Percentiles rank a stretch among this genome's conserved stretches.
Conservation (phyloP, 1,140 invertebrate species). For the Drosophila bocki region DNA sequence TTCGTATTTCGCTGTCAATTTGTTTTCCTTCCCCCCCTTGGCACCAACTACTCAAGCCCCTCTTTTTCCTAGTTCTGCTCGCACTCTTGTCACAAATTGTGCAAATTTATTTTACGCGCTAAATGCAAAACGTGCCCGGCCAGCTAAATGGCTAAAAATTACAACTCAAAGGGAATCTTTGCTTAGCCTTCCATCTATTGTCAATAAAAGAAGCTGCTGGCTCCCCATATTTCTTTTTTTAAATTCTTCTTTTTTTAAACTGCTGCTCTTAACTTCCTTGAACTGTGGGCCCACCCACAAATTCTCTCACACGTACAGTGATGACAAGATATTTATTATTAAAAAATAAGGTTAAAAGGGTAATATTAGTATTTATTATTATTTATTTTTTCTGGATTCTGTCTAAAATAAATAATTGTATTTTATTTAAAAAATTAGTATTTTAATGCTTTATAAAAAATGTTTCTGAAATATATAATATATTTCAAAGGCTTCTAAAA, state of each 20-base stretch:
- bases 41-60: neutral
- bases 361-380: neutral
- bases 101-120: slow-evolving; percentile 81
- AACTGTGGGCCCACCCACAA: slow-evolving; percentile 66
- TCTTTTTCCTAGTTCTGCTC: slow-evolving; percentile 20
- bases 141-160: slow-evolving; percentile 80
- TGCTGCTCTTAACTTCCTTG: slow-evolving; percentile 42
- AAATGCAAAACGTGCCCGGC: slow-evolving; percentile 81
- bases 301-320: slow-evolving; percentile 41
- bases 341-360: neutral
- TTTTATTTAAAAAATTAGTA: too few species aligned
- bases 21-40: slow-evolving; percentile 39
- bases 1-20: slow-evolving; percentile 62
- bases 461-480: too few species aligned
- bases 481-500: too few species aligned
- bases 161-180: slow-evolving; percentile 56
- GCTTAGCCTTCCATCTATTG: slow-evolving; percentile 58
- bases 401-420: too few species aligned
- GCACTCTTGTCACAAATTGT: slow-evolving; percentile 81
- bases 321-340: neutral
- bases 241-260: slow-evolving; percentile 37
- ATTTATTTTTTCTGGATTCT: too few species aligned
- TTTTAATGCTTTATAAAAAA: too few species aligned
- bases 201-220: slow-evolving; percentile 66
- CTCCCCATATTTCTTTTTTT: slow-evolving; percentile 37